Conservation (phyloP, 2,888 invertebrate genomes). For the Melipona bicolor region DNA sequence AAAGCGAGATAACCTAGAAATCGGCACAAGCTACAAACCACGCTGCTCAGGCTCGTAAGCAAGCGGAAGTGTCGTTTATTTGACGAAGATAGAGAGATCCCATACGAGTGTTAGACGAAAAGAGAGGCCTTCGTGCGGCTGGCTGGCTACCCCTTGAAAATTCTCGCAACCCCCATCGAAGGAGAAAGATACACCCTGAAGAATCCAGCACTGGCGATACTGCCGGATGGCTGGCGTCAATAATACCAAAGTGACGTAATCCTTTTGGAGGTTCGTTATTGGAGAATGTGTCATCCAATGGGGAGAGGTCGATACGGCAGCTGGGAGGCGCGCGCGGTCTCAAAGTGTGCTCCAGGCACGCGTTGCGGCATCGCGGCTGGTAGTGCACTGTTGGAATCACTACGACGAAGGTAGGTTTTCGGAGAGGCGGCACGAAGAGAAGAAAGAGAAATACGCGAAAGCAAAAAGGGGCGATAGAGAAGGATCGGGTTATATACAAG, state of each 20-base stretch:
- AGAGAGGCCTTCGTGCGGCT: slow-evolving; percentile 11
- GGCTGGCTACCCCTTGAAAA: slow-evolving; percentile 31
- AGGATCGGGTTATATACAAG: slow-evolving; percentile 29
- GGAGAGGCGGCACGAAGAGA: slow-evolving; percentile 5
- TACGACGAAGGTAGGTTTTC: slow-evolving; percentile 32
- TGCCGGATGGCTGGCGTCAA: slow-evolving; percentile 76
- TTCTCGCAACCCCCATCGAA: slow-evolving; percentile 42
- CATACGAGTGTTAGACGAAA: background rate
- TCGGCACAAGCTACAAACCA: background rate
- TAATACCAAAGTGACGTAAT: slow-evolving; percentile 82
- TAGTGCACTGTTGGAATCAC: slow-evolving; percentile 56
- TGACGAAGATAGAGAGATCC: slow-evolving; percentile 9
- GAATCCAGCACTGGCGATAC: slow-evolving; percentile 67
- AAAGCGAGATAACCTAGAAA: slow-evolving; percentile 19
- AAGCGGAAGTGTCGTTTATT: slow-evolving; percentile 28
- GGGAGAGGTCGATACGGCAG: slow-evolving; percentile 80
- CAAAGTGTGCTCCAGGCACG: slow-evolving; percentile 57
- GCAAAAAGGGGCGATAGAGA: slow-evolving; percentile 19
- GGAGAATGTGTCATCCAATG: slow-evolving; percentile 82
- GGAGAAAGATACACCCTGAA: slow-evolving; percentile 46
- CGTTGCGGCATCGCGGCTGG: slow-evolving; percentile 60
- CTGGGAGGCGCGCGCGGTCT: slow-evolving; percentile 73
- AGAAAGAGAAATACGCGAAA: slow-evolving; percentile 16
- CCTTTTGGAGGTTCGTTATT: slow-evolving; percentile 79
- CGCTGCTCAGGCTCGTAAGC: background rate